A percentile compares a stretch with the other conserved stretches of the same genome.
phyloP scores from a whole-genome alignment of 2,797 vertebrate species.

The Thripadectes ignobilis region DNA sequence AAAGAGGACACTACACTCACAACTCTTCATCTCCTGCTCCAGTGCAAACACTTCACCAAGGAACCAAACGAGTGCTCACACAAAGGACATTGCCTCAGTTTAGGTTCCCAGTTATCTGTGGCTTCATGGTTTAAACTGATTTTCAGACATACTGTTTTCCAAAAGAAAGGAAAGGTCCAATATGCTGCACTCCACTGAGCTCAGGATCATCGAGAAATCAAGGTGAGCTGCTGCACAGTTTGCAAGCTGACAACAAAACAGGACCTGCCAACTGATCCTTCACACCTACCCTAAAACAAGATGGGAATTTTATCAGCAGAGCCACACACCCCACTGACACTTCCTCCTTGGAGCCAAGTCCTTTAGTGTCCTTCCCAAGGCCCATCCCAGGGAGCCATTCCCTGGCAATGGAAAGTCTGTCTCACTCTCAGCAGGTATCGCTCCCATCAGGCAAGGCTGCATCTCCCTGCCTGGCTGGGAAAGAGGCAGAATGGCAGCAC shows the following conservation, averaged over 20 bases:
- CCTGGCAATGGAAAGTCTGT: neutral
- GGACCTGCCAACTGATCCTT: neutral
- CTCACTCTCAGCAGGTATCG: neutral
- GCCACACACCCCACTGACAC: neutral
- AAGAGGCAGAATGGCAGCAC: constrained; percentile 67
- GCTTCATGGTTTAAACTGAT: neutral
- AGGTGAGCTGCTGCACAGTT: neutral
- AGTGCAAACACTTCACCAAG: neutral
- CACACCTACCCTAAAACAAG: neutral
- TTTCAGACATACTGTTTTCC: neutral
- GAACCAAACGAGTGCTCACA: neutral
- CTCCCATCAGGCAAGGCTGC: constrained; percentile 27
- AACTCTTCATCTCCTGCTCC: neutral
- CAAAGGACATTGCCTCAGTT: neutral
- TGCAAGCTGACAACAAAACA: neutral
- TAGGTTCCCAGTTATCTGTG: neutral
- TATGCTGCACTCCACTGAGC: neutral
- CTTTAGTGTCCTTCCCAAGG: neutral
- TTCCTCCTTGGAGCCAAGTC: neutral
- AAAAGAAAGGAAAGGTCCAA: neutral
- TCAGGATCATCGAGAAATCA: neutral
- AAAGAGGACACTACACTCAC: neutral
- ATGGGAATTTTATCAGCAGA: neutral
- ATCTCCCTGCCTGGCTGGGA: constrained; percentile 71
- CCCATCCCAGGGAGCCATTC: neutral